phyloP scores from a whole-genome alignment of 2,113 vertebrate genomes.

The Machaerirhynchus nigripectus region DNA sequence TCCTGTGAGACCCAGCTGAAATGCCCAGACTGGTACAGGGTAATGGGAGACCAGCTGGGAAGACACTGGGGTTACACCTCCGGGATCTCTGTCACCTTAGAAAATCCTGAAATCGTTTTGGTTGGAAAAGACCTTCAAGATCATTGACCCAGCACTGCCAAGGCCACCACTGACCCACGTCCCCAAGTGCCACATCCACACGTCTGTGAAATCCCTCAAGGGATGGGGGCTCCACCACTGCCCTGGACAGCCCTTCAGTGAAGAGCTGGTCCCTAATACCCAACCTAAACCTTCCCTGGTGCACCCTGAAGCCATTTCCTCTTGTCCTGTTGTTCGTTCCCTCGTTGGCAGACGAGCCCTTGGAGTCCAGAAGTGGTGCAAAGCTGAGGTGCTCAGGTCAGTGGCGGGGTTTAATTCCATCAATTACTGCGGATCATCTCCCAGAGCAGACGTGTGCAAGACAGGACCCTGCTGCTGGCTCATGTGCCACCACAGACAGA shows the following conservation, averaged over 20 bases:
- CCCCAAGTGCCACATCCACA: background rate
- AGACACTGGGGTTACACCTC: background rate
- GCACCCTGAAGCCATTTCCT: background rate
- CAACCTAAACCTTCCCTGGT: background rate
- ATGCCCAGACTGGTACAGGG: background rate
- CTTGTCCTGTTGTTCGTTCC: background rate
- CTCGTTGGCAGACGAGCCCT: background rate
- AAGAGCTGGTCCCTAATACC: background rate
- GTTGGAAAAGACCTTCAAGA: background rate
- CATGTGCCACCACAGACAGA: background rate
- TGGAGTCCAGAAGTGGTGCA: background rate
- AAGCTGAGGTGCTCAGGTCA: background rate
- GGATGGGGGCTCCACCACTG: background rate
- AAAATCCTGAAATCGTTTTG: background rate
- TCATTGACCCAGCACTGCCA: background rate
- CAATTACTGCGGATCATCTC: background rate
- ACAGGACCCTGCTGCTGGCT: background rate
- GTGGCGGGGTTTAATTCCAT: background rate
- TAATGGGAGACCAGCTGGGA: background rate
- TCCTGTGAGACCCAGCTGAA: background rate
- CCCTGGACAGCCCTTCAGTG: background rate
- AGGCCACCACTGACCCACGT: background rate
- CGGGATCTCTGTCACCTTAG: background rate
- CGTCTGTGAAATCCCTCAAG: no score
- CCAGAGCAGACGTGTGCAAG: background rate